phyloP scores from a whole-genome alignment of 2,888 invertebrate genomes.

The Nomada ruficornis region DNA sequence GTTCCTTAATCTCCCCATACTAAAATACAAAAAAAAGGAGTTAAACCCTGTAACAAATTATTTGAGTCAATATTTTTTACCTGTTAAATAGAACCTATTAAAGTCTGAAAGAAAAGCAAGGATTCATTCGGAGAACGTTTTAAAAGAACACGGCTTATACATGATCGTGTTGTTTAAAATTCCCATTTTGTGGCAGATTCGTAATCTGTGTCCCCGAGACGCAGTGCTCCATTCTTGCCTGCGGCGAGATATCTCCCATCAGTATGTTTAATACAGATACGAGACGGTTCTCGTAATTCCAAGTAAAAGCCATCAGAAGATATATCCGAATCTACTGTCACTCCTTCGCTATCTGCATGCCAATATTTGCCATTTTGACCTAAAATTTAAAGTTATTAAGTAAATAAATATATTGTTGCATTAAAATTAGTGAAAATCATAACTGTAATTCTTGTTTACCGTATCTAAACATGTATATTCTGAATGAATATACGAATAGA shows the following conservation, averaged over 20 bases:
- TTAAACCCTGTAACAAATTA: background rate
- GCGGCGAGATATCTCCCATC: constrained; percentile 93
- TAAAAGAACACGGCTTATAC: constrained; percentile 39
- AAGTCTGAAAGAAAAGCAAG: background rate
- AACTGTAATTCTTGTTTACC: background rate
- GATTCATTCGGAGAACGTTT: constrained; percentile 12
- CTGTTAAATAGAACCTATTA: background rate
- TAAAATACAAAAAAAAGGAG: background rate
- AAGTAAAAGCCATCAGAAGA: constrained; percentile 94
- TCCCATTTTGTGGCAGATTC: constrained; percentile 96
- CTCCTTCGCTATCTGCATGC: constrained; percentile 95
- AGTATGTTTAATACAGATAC: constrained; percentile 94
- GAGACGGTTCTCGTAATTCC: constrained; percentile 96
- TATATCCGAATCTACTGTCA: constrained; percentile 93
- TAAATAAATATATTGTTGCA: background rate
- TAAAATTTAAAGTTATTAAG: constrained; percentile 81
- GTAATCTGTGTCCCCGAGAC: constrained; percentile 91
- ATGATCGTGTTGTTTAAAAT: constrained; percentile 87
- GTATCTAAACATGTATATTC: background rate
- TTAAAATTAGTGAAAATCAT: background rate
- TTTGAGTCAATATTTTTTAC: background rate
- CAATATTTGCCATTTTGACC: constrained; percentile 97
- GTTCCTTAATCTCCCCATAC: background rate
- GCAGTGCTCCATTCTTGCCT: constrained; percentile 96
- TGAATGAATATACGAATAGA: background rate